Conservation (phyloP, 1,140 invertebrate genomes). For the Agraylea sexmaculata region DNA sequence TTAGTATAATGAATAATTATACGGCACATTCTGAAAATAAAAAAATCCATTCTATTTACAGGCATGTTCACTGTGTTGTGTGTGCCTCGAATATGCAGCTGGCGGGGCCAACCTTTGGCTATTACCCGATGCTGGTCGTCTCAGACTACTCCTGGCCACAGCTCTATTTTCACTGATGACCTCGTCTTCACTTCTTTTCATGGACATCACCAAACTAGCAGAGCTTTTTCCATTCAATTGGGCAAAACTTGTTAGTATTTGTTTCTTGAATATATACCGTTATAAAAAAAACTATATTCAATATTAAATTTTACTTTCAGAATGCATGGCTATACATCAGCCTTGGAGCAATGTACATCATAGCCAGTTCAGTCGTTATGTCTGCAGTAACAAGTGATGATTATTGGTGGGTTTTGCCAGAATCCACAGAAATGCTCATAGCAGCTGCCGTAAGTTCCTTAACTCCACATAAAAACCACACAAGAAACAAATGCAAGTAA, state of each 20-base stretch:
- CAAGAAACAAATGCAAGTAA: neutral
- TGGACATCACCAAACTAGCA: conserved; percentile 71
- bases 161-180: conserved; percentile 71
- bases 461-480: conserved; percentile 2
- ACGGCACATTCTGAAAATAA: neutral
- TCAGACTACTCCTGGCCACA: conserved; percentile 65
- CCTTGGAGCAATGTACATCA: conserved; percentile 15
- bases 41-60: conserved; percentile 10
- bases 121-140: conserved; percentile 40
- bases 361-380: conserved; percentile 16
- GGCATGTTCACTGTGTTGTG: conserved; percentile 25
- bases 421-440: conserved; percentile 15
- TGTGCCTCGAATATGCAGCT: conserved; percentile 26
- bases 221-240: conserved; percentile 75
- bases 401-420: conserved; percentile 16
- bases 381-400: conserved; percentile 14
- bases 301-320: conserved; percentile 6
- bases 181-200: conserved; percentile 66
- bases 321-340: conserved; percentile 21
- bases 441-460: conserved; percentile 14
- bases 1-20: conserved; percentile 6
- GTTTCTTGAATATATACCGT: neutral
- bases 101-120: conserved; percentile 27
- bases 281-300: neutral
- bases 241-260: conserved; percentile 58